These are phyloP conservation scores for Sebastes aleutianus DNA, from an alignment of 2,797 vertebrate genomes.

Conservation along the genomic window DNA sequence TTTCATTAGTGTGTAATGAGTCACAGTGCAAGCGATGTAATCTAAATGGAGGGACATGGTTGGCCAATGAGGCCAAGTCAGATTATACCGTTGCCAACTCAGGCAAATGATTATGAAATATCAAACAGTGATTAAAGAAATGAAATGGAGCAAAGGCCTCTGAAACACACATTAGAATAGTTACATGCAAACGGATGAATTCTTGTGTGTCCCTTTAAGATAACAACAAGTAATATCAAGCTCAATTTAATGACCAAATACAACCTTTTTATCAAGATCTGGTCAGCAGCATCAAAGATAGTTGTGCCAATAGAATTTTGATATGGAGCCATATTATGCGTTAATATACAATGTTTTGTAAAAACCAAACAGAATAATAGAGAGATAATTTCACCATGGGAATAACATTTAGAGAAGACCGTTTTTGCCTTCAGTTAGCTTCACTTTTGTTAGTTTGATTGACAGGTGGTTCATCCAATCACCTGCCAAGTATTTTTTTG, in stretches of 20 bases:
- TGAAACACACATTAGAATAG: not conserved
- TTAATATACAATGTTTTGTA: not conserved
- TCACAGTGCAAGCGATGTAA: not conserved
- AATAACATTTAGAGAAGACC: not conserved
- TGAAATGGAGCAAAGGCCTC: not conserved
- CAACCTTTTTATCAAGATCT: not conserved
- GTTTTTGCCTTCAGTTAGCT: too few species aligned
- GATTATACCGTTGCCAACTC: not conserved
- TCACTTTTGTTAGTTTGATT: too few species aligned
- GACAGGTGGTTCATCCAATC: too few species aligned
- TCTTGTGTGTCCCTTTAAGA: not conserved
- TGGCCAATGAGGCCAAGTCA: not conserved
- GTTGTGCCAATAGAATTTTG: not conserved
- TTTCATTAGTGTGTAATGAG: conserved; percentile 19
- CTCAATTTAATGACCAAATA: not conserved
- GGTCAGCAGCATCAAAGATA: not conserved
- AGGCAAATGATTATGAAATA: not conserved
- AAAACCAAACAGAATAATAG: not conserved
- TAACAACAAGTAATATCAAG: not conserved
- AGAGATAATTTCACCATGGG: not conserved
- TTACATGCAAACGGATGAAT: not conserved
- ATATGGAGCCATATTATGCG: not conserved
- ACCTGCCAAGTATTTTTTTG: too few species aligned
- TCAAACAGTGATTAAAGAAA: not conserved
- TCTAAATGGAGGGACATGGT: not conserved